Evolutionary conservation across 1,140 invertebrate genomes (phyloP), one percentile per base, ranked within the genome.

Genomic region (Achroia grisella): DNA sequence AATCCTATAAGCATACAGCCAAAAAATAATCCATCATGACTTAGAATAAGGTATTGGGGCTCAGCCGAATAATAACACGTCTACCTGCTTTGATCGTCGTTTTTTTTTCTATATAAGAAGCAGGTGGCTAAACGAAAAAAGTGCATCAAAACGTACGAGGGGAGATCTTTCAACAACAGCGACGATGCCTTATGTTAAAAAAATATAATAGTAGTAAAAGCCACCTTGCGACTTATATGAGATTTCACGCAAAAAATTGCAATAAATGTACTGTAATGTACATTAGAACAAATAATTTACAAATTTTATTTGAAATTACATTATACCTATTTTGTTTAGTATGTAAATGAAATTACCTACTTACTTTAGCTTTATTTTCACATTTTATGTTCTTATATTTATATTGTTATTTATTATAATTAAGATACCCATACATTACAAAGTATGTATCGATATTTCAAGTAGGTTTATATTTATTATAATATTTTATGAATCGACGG

Each of bases 51-150:
- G 33, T 14, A 14, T 11, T 9, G 4, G 14, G 33, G 14, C 12
- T 35, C 40, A 14, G 8, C 14, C 29, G 29, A 42, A 42, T 32
- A 50, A 50, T 49, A 50, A 56, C 48, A 49, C 13, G 36, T 40
- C 37, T 53, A 50, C 56, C 56, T 50, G 56, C 39, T 32, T 27
- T 13, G 27, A 29, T 36, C 17, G 28, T 36, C 17, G 28, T 56
- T 54, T 59, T 58, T 58, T 23, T 23, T 23, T 23, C 17, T 39
- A 40, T 28, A 12, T 15, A 28, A 10, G 8, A 40, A 40, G 56
- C 56, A 59, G 56, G 56, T 59, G 56, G 36, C 13, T 33, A 3
- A 4, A 41, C 12, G 31, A 48, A 55, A 59, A 59, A 44, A 31
- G 48, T 11, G 28, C 14, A 13, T 11, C 35, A 37, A 42, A 45